Conservation (phyloP, 1,140 invertebrate species). For the Drosophila setifemur region DNA sequence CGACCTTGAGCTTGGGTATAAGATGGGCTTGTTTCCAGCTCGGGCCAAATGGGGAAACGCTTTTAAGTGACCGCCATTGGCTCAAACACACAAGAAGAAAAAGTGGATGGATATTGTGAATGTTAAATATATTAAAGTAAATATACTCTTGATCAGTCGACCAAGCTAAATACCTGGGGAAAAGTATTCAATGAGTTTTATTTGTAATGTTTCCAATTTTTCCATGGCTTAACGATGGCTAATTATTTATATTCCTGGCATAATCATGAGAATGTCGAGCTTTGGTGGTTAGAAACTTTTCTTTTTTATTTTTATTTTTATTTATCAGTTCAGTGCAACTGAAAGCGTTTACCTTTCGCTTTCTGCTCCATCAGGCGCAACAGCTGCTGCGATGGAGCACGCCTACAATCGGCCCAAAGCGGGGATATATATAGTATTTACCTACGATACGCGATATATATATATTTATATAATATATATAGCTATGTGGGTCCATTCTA, state of each 20-base stretch:
- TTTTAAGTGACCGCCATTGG: constrained; percentile 58
- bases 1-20: constrained; percentile 32
- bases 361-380: constrained; percentile 74
- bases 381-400: constrained; percentile 65
- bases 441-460: constrained; percentile 35
- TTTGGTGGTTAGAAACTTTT: background rate
- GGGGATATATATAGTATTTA: constrained; percentile 35
- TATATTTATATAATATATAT: constrained; percentile 16
- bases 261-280: no score
- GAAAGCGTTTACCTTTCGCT: constrained; percentile 62
- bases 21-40: constrained; percentile 27
- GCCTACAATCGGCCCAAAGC: constrained; percentile 41
- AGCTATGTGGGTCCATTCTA: constrained; percentile 15
- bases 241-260: no score
- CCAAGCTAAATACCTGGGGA: no score
- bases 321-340: constrained; percentile 4
- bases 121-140: no score
- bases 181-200: no score
- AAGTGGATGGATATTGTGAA: no score
- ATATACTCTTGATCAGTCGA: no score
- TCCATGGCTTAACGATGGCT: no score
- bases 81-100: background rate
- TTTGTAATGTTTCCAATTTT: no score
- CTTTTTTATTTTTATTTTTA: no score
- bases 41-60: constrained; percentile 33